phyloP scores from a whole-genome alignment of 2,888 invertebrate genomes.

The Laothoe populi region DNA sequence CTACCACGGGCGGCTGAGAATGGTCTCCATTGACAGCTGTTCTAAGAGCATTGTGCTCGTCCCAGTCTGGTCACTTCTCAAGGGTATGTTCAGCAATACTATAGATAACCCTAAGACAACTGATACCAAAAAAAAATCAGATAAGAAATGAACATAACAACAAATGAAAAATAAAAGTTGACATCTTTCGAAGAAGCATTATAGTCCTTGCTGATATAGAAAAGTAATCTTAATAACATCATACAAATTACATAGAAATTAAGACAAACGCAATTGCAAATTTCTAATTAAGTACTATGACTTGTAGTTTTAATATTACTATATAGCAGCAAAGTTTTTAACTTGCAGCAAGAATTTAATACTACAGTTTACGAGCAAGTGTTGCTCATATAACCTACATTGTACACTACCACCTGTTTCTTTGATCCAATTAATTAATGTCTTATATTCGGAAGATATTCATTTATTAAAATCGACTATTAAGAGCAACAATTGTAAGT shows the following conservation, averaged over 20 bases:
- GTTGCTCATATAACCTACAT: slow-evolving; percentile 9
- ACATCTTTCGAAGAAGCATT: too few species aligned
- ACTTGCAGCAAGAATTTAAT: background rate
- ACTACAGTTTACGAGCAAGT: slow-evolving; percentile 7
- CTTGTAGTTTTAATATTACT: background rate
- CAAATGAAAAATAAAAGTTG: too few species aligned
- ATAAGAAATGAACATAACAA: too few species aligned
- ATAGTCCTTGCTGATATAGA: background rate
- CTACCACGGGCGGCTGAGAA: too few species aligned
- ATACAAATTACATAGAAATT: background rate
- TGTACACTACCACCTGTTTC: slow-evolving; percentile 15
- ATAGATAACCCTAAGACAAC: too few species aligned
- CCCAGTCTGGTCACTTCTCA: too few species aligned
- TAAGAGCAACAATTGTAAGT: background rate
- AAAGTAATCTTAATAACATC: background rate
- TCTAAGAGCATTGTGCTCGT: too few species aligned
- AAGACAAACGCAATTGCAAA: background rate
- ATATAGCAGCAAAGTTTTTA: slow-evolving; percentile 3
- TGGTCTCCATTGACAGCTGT: too few species aligned
- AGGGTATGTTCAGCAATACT: too few species aligned
- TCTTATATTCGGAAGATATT: slow-evolving; percentile 12
- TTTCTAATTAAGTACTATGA: background rate
- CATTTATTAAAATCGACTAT: slow-evolving; percentile 5
- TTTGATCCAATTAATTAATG: slow-evolving; percentile 18
- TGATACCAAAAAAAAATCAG: too few species aligned